Percentiles rank a stretch among this genome's conserved stretches.
Conservation (phyloP, 2,113 vertebrate species). For the Macaca nemestrina region DNA sequence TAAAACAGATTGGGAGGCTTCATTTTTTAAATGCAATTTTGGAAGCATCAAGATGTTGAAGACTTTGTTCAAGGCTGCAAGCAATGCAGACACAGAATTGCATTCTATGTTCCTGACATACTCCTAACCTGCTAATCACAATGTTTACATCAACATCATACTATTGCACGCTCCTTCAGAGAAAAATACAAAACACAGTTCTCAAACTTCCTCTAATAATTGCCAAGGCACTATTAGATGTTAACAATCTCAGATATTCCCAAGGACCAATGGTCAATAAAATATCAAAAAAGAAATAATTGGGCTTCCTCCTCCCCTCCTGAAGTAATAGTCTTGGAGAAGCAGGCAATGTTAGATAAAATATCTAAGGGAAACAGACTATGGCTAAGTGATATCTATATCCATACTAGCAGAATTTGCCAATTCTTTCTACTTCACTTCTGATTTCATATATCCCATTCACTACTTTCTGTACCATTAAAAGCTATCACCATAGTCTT, state of each 20-base stretch:
- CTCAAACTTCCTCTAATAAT: neutral
- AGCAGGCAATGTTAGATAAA: slow-evolving; percentile 2
- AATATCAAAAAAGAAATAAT: slow-evolving; percentile 17
- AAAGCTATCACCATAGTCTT: neutral
- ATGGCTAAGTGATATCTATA: neutral
- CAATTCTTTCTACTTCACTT: neutral
- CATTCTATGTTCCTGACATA: neutral
- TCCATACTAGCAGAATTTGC: neutral
- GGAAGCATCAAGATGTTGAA: slow-evolving; percentile 14
- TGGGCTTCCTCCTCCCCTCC: neutral
- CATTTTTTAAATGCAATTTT: slow-evolving; percentile 4
- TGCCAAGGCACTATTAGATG: neutral
- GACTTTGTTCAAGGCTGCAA: neutral
- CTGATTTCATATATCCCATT: neutral
- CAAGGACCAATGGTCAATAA: neutral
- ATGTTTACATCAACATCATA: neutral
- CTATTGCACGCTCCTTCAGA: neutral
- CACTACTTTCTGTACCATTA: neutral
- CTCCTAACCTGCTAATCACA: neutral
- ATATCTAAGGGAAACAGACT: slow-evolving; percentile 9
- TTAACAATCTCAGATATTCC: slow-evolving; percentile 46
- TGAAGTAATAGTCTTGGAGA: neutral
- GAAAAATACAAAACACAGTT: slow-evolving; percentile 3
- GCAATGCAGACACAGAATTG: neutral
- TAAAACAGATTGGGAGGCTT: neutral